Percentiles rank a stretch among this genome's conserved stretches.
These are phyloP conservation scores for Pheosia tremula DNA, from an alignment of 2,888 invertebrate genomes.

Conservation along the genomic window DNA sequence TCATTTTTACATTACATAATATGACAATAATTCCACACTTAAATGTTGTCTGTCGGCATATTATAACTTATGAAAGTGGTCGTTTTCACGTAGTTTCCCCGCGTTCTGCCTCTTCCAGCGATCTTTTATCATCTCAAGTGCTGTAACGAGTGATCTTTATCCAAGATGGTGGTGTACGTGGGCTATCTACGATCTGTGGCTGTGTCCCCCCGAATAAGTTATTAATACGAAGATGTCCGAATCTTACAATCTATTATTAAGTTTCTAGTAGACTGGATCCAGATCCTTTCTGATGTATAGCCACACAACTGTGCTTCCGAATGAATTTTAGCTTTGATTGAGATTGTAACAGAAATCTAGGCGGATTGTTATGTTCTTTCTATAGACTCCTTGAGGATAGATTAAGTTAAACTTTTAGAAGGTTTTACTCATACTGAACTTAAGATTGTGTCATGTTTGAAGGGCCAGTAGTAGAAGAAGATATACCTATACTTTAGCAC, in stretches of 20 bases:
- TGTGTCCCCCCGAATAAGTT: slow-evolving; percentile 47
- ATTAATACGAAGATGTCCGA: slow-evolving; percentile 36
- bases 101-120: slow-evolving; percentile 1
- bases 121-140: slow-evolving; percentile 15
- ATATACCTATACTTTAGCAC: no score
- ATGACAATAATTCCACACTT: neutral
- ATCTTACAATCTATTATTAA: slow-evolving; percentile 4
- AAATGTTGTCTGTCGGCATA: neutral
- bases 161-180: slow-evolving; percentile 40
- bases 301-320: neutral
- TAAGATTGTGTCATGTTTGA: no score
- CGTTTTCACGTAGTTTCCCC: neutral
- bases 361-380: neutral
- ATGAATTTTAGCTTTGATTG: neutral
- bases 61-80: neutral
- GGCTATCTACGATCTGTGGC: slow-evolving; percentile 41
- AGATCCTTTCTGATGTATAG: neutral
- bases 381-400: no score
- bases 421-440: no score
- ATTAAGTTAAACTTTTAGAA: no score
- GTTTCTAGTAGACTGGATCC: neutral
- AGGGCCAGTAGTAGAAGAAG: no score
- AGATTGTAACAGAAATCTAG: neutral
- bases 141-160: slow-evolving; percentile 25
- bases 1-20: no score